Evolutionary conservation across 2,797 vertebrate species (phyloP), one percentile per base, ranked within the genome.

Genomic region (Oryzias sinensis): DNA sequence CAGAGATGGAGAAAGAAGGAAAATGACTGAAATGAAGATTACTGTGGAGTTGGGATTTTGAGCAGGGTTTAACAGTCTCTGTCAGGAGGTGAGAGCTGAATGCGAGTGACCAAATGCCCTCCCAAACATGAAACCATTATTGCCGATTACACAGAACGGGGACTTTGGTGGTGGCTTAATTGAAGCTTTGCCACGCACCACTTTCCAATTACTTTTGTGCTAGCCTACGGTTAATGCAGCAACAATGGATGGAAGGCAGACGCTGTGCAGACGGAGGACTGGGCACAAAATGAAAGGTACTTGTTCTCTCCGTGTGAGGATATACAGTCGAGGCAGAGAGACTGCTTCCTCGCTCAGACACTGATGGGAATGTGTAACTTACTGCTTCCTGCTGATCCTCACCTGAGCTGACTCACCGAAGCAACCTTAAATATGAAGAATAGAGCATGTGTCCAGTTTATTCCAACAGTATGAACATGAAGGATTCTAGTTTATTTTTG

Each of bases 141-240:
- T 88, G 86, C 80, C 84, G 89, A 92, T 92, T 92, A 91, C 84
- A 87, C 87, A 88, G 87, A 89, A 88, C 85, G 62, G 87, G 83
- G 89, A 87, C 87, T 91, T 89, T 87, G 87, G 87, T 77, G 82
- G 76, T 74, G 84, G 80, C 80, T 93, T 93, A 93, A 93, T 93
- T 93, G 91, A 85, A 90, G 89, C 89, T 90, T 86, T 88, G 89
- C 87, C 89, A 88, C 74, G 82, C 82, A 82, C 90, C 87, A 82
- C 69, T 90, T 92, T 93, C 91, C 92, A 93, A 93, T 93, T 93
- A 93, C 91, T 91, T 91, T 92, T 90, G 86, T 89, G 88, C 83
- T 91, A 87, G 92, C 92, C 92, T 92, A 88, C 90, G 90, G 91
- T 92, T 91, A 93, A 89, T 82, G 79, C 80, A 54, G 65, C 69